Percentiles rank a stretch among this genome's conserved stretches.
phyloP scores from a whole-genome alignment of 2,888 invertebrate species.

The Serrognathus titanus region DNA sequence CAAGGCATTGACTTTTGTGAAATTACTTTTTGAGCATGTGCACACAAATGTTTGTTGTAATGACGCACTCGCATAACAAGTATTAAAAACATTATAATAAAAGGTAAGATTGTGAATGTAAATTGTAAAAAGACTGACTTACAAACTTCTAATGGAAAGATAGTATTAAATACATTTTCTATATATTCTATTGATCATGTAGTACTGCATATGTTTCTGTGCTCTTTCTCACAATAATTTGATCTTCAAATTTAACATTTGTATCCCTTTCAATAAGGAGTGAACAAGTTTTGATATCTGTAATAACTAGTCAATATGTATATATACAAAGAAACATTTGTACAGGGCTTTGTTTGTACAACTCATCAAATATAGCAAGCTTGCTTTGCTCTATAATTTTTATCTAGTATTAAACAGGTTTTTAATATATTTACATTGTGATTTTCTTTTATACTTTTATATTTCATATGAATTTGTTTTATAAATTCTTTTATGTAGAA shows the following conservation, averaged over 20 bases:
- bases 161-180: neutral
- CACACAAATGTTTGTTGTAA: no score
- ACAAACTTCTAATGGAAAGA: neutral
- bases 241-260: neutral
- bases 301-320: conserved; percentile 20
- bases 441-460: no score
- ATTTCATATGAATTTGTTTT: neutral
- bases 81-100: conserved; percentile 4
- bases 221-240: no score
- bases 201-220: no score
- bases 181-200: no score
- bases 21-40: no score
- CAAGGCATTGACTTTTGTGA: no score
- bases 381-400: neutral
- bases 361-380: conserved; percentile 5
- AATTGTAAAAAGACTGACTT: conserved; percentile 20
- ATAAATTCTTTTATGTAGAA: conserved; percentile 2
- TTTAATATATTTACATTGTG: no score
- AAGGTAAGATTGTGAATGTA: conserved; percentile 8
- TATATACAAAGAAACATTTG: conserved; percentile 11
- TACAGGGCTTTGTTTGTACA: conserved; percentile 14
- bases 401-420: no score
- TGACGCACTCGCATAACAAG: neutral
- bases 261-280: neutral
- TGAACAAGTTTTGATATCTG: conserved; percentile 9